Base-by-base conservation (phyloP, 2,113 vertebrate species). In the Formicarius rufipectus region DNA sequence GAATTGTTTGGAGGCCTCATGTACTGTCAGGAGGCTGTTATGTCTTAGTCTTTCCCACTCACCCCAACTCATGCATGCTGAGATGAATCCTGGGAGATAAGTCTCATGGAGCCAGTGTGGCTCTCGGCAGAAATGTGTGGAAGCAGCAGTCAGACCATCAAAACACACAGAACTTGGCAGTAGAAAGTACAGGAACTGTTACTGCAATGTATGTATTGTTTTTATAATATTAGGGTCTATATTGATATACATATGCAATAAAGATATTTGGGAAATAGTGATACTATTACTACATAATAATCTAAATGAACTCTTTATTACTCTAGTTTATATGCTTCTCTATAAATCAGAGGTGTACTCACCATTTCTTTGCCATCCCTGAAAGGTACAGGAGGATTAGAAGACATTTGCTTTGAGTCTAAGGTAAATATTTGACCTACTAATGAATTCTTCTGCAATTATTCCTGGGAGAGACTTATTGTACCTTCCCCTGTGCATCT, bases 381-480 rank as follows among this genome's bases (percentile, higher is more conserved):
- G 80, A 78, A 92, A 89, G 80, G 71, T 78, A 85, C 69, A 72
- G 28, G 59, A 67, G 86, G 89, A 96, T 96, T 95, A 95, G 69
- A 81, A 94, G 85, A 84, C 33, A 89, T 93, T 95, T 96, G 91
- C 68, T 71, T 81, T 91, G 86, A 93, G 28, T n/a, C 77, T 84
- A 92, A 82, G 31, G 80, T 92, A 96, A 97, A 95, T 95, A 95
- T 95, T 96, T 96, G 69, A 87, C 80, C 66, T 81, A 10, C 28
- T 68, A 68, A 24, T 7, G 14, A 84, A 68, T 74, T 95, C 39
- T 59, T 86, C 59, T 81, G 39, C 25, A 77, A 21, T 93, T 90
- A 74, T 45, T 31, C 62, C 12, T 35, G 24, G 28, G 39, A 93
- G 13, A 71, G 11, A 21, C 31, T 66, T 63, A 25, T 66, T 63